A percentile compares a stretch with the other conserved stretches of the same genome.
Evolutionary conservation across 2,888 invertebrate genomes (phyloP).

Genomic region (Sinohyriopsis cumingii): DNA sequence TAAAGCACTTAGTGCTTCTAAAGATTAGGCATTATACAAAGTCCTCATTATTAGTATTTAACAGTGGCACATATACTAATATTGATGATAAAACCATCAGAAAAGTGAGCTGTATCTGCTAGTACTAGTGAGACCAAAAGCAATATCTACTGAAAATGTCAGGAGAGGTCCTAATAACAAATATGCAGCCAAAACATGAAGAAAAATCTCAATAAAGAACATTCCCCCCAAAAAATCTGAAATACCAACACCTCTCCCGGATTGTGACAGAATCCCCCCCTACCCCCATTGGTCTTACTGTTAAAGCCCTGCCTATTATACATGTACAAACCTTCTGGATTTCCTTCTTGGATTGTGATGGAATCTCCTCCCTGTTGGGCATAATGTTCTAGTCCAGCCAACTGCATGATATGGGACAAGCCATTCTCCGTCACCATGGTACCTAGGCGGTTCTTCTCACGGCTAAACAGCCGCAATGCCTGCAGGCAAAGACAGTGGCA

Average conservation of each 20-base stretch:
- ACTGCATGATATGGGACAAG: constrained; percentile 56
- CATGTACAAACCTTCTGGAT: constrained; percentile 48
- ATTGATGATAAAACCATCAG: too few species aligned
- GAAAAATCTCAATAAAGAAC: too few species aligned
- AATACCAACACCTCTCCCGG: constrained; percentile 11
- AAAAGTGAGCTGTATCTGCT: too few species aligned
- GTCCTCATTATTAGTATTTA: too few species aligned
- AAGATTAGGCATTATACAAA: too few species aligned
- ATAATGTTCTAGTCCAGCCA: constrained; percentile 64
- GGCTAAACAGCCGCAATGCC: constrained; percentile 64
- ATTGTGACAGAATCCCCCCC: constrained; percentile 55
- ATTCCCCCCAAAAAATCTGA: too few species aligned
- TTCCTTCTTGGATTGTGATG: constrained; percentile 56
- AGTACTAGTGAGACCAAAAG: too few species aligned
- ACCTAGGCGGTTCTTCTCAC: constrained; percentile 66
- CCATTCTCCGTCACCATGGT: constrained; percentile 56
- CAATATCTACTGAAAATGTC: too few species aligned
- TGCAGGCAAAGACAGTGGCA: constrained; percentile 57
- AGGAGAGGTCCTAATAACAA: too few species aligned
- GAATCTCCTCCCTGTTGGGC: constrained; percentile 54
- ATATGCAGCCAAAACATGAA: too few species aligned
- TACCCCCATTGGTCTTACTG: constrained; percentile 54
- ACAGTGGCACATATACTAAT: too few species aligned
- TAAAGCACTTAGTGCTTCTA: too few species aligned
- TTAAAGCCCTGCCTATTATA: constrained; percentile 59